Evolutionary conservation across 1,140 invertebrate genomes (phyloP).

Genomic region (Himalopsyche phryganea): DNA sequence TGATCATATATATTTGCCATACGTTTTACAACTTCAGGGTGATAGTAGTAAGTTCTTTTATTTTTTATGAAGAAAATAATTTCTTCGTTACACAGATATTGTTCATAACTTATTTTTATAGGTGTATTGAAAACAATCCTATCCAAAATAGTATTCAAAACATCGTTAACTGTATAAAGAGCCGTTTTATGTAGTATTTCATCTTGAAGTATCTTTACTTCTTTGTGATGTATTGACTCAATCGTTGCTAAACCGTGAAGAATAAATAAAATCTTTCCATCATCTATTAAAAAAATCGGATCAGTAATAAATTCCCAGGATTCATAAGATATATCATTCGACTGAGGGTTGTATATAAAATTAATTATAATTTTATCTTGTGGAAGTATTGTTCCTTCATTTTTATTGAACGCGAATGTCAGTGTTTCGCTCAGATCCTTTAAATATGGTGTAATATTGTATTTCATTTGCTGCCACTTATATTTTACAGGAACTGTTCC

Average conservation of each 20-base stretch:
- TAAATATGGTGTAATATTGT: neutral
- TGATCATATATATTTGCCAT: slow-evolving; percentile 34
- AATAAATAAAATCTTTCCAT: neutral
- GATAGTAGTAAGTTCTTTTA: slow-evolving; percentile 33
- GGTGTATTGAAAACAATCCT: neutral
- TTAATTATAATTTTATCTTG: slow-evolving; percentile 31
- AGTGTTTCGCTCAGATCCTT: neutral
- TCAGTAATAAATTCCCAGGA: slow-evolving; percentile 36
- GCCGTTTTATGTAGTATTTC: slow-evolving; percentile 33
- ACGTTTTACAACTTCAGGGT: slow-evolving; percentile 28
- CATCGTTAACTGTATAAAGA: slow-evolving; percentile 15
- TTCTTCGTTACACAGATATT: slow-evolving; percentile 27
- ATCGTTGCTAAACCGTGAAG: neutral
- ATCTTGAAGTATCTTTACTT: neutral
- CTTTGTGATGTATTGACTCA: neutral
- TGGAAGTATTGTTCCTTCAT: slow-evolving; percentile 33
- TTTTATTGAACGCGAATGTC: slow-evolving; percentile 40
- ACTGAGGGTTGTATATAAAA: slow-evolving; percentile 33
- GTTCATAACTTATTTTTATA: slow-evolving; percentile 19
- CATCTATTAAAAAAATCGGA: slow-evolving; percentile 28
- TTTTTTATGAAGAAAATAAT: slow-evolving; percentile 36
- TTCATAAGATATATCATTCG: slow-evolving; percentile 24
- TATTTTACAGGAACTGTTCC: slow-evolving; percentile 35
- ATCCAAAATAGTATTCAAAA: slow-evolving; percentile 8
- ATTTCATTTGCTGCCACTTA: slow-evolving; percentile 29